phyloP scores from a whole-genome alignment of 2,113 vertebrate species.

The Vicugna pacos region DNA sequence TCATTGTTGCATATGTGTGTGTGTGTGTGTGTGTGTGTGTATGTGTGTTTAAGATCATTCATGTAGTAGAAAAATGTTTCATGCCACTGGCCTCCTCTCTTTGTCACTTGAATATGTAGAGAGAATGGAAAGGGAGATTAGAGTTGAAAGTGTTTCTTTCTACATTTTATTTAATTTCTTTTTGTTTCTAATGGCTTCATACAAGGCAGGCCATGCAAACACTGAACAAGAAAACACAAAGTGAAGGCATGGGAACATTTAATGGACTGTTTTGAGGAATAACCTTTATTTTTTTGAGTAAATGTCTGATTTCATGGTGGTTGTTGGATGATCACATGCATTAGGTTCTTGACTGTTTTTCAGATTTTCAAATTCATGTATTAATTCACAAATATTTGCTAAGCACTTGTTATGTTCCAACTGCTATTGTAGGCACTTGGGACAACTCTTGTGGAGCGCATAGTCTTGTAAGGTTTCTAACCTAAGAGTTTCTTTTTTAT shows the following conservation, averaged over 20 bases:
- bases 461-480: neutral
- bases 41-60: neutral
- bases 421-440: neutral
- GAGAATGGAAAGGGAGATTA: neutral
- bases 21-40: neutral
- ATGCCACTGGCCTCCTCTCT: neutral
- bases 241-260: neutral
- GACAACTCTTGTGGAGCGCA: neutral
- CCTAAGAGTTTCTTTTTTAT: neutral
- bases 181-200: neutral
- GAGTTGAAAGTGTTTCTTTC: neutral
- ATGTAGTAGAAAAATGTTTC: neutral
- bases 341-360: neutral
- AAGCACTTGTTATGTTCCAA: neutral
- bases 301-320: neutral
- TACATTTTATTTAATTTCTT: neutral
- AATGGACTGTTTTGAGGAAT: neutral
- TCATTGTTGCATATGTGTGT: neutral
- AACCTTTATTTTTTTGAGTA: neutral
- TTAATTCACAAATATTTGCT: neutral
- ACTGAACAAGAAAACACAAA: neutral
- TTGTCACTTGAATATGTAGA: neutral
- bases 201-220: neutral
- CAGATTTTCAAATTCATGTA: neutral
- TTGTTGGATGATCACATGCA: neutral